phyloP scores from a whole-genome alignment of 2,113 vertebrate genomes.

The Alexandromys fortis region DNA sequence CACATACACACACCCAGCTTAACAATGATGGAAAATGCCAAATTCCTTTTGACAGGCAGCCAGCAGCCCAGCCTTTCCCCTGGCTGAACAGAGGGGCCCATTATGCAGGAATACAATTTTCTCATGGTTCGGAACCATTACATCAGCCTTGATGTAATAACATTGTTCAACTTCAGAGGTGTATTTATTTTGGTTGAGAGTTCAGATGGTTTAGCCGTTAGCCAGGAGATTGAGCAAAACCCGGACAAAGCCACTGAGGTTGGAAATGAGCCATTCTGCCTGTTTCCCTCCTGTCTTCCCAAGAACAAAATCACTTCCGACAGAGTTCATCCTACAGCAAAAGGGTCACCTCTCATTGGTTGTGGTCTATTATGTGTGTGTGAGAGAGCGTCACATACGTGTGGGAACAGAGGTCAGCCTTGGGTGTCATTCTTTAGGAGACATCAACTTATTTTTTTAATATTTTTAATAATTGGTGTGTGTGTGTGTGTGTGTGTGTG shows the following conservation, averaged over 20 bases:
- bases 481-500: not conserved
- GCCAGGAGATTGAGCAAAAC: slow-evolving; percentile 84
- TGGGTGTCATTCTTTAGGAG: not conserved
- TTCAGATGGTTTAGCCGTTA: slow-evolving; percentile 86
- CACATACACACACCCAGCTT: slow-evolving; percentile 49
- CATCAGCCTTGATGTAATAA: slow-evolving; percentile 88
- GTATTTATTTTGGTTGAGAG: slow-evolving; percentile 88
- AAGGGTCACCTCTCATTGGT: not conserved
- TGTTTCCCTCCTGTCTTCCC: slow-evolving; percentile 24
- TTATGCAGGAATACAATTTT: slow-evolving; percentile 85
- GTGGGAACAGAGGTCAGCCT: not conserved
- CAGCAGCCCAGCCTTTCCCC: slow-evolving; percentile 77
- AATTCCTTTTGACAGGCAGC: slow-evolving; percentile 79
- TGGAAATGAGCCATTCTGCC: slow-evolving; percentile 70
- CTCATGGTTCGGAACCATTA: slow-evolving; percentile 87
- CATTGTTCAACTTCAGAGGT: slow-evolving; percentile 86
- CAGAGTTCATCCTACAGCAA: not conserved
- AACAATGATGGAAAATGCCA: slow-evolving; percentile 75
- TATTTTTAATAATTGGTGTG: not conserved
- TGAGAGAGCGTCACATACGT: not conserved
- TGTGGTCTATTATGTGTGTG: not conserved
- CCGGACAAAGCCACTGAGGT: slow-evolving; percentile 80
- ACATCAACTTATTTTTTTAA: not conserved
- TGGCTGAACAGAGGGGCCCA: slow-evolving; percentile 80
- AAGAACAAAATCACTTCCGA: slow-evolving; percentile 52